Evolutionary conservation across 2,888 invertebrate species (phyloP).

Genomic region (Cosmia trapezina): DNA sequence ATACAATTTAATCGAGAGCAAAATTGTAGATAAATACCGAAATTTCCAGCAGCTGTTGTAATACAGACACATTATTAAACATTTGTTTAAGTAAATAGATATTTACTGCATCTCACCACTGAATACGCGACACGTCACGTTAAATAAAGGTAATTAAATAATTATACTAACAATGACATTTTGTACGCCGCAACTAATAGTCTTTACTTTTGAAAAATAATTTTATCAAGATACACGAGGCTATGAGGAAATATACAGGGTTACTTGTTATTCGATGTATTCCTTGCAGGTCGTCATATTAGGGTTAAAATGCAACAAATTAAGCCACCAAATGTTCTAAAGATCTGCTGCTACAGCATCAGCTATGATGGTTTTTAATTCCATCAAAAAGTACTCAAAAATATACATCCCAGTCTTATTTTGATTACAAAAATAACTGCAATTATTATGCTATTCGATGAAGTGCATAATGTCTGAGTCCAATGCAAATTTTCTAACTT

Average conservation of each 20-base stretch:
- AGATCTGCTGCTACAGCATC: no score
- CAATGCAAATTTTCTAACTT: conserved; percentile 10
- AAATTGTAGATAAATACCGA: neutral
- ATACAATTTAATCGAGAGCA: neutral
- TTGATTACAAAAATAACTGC: neutral
- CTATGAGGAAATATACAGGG: neutral
- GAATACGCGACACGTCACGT: neutral
- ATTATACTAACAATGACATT: conserved; percentile 7
- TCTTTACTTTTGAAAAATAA: conserved; percentile 2
- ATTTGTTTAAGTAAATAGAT: conserved; percentile 17
- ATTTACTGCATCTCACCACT: neutral
- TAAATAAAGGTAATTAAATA: conserved; percentile 17
- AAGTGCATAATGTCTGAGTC: conserved; percentile 8
- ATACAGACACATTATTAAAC: neutral
- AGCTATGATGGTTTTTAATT: no score
- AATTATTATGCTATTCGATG: neutral
- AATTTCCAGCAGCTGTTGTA: conserved; percentile 13
- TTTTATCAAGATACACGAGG: neutral
- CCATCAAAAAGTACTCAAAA: no score
- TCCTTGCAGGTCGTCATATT: no score
- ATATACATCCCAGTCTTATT: no score
- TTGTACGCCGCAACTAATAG: neutral
- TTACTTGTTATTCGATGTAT: no score
- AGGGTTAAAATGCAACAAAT: no score
- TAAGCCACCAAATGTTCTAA: no score